Percentiles rank a stretch among this genome's conserved stretches.
These are phyloP conservation scores for Pseudomyrmex cubaensis DNA, from an alignment of 1,140 invertebrate species.

Conservation along the genomic window DNA sequence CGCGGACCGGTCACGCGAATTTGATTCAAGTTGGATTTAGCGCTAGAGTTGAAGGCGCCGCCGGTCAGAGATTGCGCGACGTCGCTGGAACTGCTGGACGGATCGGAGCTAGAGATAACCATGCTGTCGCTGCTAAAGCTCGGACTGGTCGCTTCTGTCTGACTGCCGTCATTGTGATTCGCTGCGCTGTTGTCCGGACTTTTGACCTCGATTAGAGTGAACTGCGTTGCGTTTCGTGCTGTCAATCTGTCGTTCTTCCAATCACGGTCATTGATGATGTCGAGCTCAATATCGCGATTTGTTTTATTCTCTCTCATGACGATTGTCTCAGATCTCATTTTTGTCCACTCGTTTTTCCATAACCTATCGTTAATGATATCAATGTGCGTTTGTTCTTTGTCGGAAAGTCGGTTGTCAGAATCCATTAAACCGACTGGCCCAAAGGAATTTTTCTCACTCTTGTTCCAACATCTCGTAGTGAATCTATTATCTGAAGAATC, in stretches of 20 bases:
- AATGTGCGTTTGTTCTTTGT: constrained; percentile 70
- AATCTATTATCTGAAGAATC: constrained; percentile 57
- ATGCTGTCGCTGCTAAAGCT: constrained; percentile 83
- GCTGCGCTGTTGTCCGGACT: constrained; percentile 71
- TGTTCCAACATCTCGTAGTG: constrained; percentile 56
- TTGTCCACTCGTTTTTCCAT: constrained; percentile 82
- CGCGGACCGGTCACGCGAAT: constrained; percentile 86
- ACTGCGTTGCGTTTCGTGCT: constrained; percentile 26
- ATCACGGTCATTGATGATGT: constrained; percentile 81
- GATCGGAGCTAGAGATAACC: constrained; percentile 82
- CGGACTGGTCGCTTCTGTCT: constrained; percentile 79
- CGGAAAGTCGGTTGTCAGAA: not conserved
- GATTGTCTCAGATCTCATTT: constrained; percentile 40
- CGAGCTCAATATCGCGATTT: constrained; percentile 70
- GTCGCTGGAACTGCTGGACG: constrained; percentile 82
- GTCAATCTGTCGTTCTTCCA: constrained; percentile 75
- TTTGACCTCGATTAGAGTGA: constrained; percentile 81
- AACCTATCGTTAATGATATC: constrained; percentile 83
- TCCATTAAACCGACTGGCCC: not conserved
- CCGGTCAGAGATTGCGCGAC: constrained; percentile 65
- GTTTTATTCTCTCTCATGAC: constrained; percentile 25
- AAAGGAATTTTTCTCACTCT: constrained; percentile 54
- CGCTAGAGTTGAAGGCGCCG: constrained; percentile 40
- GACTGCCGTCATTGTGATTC: constrained; percentile 67
- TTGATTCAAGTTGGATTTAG: constrained; percentile 76